phyloP scores from a whole-genome alignment of 2,888 invertebrate species.

The Trichopria drosophilae region DNA sequence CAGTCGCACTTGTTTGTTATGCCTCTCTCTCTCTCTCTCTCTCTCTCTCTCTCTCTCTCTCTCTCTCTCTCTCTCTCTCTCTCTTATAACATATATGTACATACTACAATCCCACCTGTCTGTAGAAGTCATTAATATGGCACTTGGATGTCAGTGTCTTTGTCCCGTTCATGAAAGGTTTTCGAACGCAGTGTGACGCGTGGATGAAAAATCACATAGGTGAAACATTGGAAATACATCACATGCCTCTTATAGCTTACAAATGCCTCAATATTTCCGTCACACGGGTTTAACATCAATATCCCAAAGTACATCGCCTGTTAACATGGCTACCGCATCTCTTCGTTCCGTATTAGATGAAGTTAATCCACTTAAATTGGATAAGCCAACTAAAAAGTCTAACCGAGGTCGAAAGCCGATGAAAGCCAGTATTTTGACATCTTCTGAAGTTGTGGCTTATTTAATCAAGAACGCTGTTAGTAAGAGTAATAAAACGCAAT shows the following conservation, averaged over 20 bases:
- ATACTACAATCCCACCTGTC: no score
- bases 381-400: slow-evolving; percentile 5
- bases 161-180: slow-evolving; percentile 4
- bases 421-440: slow-evolving; percentile 8
- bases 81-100: no score
- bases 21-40: no score
- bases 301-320: slow-evolving; percentile 31
- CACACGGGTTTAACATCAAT: slow-evolving; percentile 27
- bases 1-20: no score
- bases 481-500: no score
- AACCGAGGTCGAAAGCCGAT: slow-evolving; percentile 13
- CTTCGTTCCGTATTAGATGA: neutral
- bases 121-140: no score
- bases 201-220: no score
- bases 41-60: no score
- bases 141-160: slow-evolving; percentile 8
- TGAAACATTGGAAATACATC: slow-evolving; percentile 2
- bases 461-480: slow-evolving; percentile 2
- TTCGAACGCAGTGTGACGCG: no score
- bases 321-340: neutral
- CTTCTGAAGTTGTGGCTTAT: slow-evolving; percentile 1
- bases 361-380: slow-evolving; percentile 4
- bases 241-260: slow-evolving; percentile 4
- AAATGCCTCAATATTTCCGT: slow-evolving; percentile 25
- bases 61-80: no score